phyloP scores from a whole-genome alignment of 2,888 invertebrate genomes.

The Petrophora chlorosata region DNA sequence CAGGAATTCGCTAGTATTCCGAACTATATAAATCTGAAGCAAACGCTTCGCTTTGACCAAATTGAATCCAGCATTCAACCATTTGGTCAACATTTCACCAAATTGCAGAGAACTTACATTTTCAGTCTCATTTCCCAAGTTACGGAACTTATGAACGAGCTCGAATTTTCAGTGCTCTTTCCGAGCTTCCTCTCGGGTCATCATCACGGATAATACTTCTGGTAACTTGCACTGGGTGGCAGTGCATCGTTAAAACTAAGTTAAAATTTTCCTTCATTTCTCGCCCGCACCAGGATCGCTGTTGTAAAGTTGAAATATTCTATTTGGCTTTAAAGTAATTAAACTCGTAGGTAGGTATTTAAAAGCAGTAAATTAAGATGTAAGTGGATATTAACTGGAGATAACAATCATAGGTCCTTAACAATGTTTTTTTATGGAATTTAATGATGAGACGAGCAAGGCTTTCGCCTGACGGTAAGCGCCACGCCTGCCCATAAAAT shows the following conservation, averaged over 20 bases:
- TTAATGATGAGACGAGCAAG: no score
- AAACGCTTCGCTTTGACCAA: not conserved
- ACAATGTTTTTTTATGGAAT: no score
- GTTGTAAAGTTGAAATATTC: not conserved
- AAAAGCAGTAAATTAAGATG: no score
- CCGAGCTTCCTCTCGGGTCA: constrained; percentile 34
- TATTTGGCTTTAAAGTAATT: no score
- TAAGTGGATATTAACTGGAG: no score
- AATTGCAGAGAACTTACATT: constrained; percentile 12
- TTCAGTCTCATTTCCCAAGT: constrained; percentile 3
- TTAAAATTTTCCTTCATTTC: constrained; percentile 18
- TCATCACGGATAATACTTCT: constrained; percentile 31
- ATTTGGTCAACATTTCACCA: constrained; percentile 1
- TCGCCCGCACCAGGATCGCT: not conserved
- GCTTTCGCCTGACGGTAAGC: no score
- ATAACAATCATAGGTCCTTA: no score
- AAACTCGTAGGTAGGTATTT: no score
- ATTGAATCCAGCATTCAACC: constrained; percentile 1
- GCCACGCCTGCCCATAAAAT: no score
- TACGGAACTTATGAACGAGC: constrained; percentile 6
- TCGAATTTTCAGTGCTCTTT: constrained; percentile 13
- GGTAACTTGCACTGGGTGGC: constrained; percentile 21
- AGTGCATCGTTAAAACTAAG: constrained; percentile 26
- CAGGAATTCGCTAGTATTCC: not conserved
- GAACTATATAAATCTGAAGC: not conserved